Conservation (phyloP, 1,140 invertebrate genomes). For the Octopus bimaculoides region DNA sequence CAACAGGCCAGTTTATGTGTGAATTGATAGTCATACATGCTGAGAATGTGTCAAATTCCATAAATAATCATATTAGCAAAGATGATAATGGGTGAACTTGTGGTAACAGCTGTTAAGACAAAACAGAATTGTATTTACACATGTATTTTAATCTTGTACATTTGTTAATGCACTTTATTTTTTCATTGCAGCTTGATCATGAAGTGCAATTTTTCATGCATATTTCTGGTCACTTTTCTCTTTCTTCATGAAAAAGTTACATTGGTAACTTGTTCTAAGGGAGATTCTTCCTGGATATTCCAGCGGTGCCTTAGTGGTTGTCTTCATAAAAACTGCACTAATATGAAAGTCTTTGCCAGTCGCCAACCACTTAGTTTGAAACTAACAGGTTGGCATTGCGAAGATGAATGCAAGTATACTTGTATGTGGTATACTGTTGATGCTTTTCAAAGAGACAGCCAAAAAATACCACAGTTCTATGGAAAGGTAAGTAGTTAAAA, state of each 20-base stretch:
- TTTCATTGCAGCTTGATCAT: background rate
- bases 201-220: background rate
- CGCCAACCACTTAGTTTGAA: conserved; percentile 38
- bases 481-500: conserved; percentile 74
- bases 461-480: conserved; percentile 85
- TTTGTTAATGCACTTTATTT: background rate
- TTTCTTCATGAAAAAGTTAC: background rate
- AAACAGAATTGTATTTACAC: too few relatives aligned
- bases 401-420: conserved; percentile 64
- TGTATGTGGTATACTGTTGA: conserved; percentile 94
- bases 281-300: conserved; percentile 45
- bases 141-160: too few relatives aligned
- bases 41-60: too few relatives aligned
- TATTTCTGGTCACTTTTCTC: conserved; percentile 1
- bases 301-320: conserved; percentile 41
- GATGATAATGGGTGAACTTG: too few relatives aligned
- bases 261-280: conserved; percentile 31
- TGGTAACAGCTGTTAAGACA: too few relatives aligned
- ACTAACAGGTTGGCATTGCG: conserved; percentile 49
- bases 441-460: conserved; percentile 70
- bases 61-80: too few relatives aligned
- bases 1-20: too few relatives aligned
- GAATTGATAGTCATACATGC: too few relatives aligned
- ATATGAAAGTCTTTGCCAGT: conserved; percentile 14
- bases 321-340: conserved; percentile 29